Evolutionary conservation across 2,888 invertebrate genomes (phyloP).

Genomic region (Eupithecia inturbata): DNA sequence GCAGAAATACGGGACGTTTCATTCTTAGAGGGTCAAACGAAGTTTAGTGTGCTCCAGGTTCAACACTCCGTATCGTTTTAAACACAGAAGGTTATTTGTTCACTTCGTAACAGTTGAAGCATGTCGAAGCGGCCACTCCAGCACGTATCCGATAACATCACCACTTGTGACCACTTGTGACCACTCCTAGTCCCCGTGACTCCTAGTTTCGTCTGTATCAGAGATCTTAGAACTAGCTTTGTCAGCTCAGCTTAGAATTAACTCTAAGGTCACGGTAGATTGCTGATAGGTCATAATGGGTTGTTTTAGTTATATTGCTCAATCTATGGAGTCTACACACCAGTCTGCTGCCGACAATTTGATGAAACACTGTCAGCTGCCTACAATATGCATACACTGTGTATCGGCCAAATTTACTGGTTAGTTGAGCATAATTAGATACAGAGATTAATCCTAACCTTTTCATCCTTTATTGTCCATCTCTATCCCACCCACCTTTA

Average conservation of each 20-base stretch:
- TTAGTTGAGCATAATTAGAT: too few species aligned
- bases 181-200: conserved; percentile 6
- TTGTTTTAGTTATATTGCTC: not conserved
- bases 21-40: not conserved
- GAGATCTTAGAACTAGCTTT: not conserved
- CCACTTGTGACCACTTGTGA: not conserved
- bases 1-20: not conserved
- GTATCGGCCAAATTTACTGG: too few species aligned
- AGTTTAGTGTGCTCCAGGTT: not conserved
- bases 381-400: too few species aligned
- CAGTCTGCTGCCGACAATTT: too few species aligned
- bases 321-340: too few species aligned
- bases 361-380: too few species aligned
- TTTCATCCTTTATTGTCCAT: too few species aligned
- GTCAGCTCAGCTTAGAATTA: conserved; percentile 1
- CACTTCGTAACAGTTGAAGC: conserved; percentile 2
- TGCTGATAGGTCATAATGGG: not conserved
- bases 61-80: not conserved
- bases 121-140: not conserved
- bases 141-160: conserved; percentile 9
- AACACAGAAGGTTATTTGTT: not conserved
- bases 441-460: too few species aligned
- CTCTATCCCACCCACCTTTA: too few species aligned
- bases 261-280: not conserved
- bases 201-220: not conserved